phyloP scores from a whole-genome alignment of 2,113 vertebrate genomes.

The Entomyzon cyanotis region DNA sequence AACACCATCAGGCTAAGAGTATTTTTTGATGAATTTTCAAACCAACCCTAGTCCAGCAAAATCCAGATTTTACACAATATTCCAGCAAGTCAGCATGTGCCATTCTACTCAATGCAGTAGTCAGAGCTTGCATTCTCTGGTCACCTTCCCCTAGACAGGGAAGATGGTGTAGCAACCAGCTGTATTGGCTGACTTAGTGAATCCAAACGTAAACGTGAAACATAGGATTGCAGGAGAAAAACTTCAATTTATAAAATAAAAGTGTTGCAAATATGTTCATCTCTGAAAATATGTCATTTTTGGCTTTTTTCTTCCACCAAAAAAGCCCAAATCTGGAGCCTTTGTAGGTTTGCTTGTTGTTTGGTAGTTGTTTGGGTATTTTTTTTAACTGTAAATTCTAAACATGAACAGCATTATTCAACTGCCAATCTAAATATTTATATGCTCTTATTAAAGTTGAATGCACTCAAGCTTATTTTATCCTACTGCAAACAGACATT shows the following conservation, averaged over 20 bases:
- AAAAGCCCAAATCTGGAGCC: rapidly evolving
- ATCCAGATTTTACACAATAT: background rate
- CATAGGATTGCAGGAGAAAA: background rate
- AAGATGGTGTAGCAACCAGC: background rate
- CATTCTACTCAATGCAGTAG: background rate
- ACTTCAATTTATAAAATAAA: background rate
- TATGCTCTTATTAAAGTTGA: background rate
- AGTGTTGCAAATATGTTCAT: background rate
- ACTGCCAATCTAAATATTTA: background rate
- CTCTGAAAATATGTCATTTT: background rate
- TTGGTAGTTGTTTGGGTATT: rapidly evolving
- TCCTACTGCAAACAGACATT: background rate
- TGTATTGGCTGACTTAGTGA: background rate
- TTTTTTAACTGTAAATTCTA: background rate
- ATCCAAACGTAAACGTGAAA: background rate
- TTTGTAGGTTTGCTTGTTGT: background rate
- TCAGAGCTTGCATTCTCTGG: background rate
- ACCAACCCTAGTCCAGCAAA: background rate
- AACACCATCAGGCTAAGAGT: background rate
- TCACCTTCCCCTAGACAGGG: background rate
- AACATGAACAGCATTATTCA: background rate
- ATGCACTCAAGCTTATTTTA: background rate
- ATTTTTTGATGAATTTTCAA: background rate
- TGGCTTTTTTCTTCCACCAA: rapidly evolving
- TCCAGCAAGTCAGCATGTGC: background rate